Evolutionary conservation across 1,140 invertebrate genomes (phyloP), one percentile per base, ranked within the genome.

Genomic region (Kradibia gibbosae): DNA sequence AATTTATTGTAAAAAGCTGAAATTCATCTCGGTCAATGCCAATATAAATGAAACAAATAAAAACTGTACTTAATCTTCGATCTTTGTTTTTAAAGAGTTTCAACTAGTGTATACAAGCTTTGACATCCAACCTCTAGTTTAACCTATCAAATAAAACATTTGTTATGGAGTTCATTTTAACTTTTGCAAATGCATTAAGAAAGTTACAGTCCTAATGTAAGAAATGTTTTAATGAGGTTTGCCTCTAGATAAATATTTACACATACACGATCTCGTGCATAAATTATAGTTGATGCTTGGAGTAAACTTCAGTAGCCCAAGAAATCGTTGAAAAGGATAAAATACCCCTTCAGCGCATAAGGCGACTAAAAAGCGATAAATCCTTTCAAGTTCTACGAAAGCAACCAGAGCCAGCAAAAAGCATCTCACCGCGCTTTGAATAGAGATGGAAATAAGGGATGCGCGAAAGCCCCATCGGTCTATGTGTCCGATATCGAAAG

Each of bases 311-410:
- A 55, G n/a, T 39, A 60, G 36, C 22, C 22, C 25, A 25, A 13
- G 25, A n/a, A n/a, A 45, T 70, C 36, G 28, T 1, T 42, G 3
- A 7, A 15, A 17, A 62, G n/a, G 20, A 45, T n/a, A 75, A 62
- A 62, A 17, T 4, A 1, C 1, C 28, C 17, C 31, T 45, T 45
- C 42, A 45, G 42, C 7, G 42, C 13, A 17, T 11, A 0, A 3
- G 10, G 31, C 31, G 36, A 60, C 25, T 34, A 75, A 45, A 42
- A 25, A 75, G 34, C 42, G 34, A 60, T 57, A 74, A 60, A 53
- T 75, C 34, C 36, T 75, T 75, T 75, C 53, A 75, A 39, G 36
- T 22, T n/a, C 55, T 36, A 5, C 53, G 34, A 60, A 75, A 75
- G 71, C 48, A 17, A 3, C 71, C 7, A 34, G 34, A 36, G 13